Evolutionary conservation across 2,113 vertebrate genomes (phyloP).

Genomic region (Okapia johnstoni): DNA sequence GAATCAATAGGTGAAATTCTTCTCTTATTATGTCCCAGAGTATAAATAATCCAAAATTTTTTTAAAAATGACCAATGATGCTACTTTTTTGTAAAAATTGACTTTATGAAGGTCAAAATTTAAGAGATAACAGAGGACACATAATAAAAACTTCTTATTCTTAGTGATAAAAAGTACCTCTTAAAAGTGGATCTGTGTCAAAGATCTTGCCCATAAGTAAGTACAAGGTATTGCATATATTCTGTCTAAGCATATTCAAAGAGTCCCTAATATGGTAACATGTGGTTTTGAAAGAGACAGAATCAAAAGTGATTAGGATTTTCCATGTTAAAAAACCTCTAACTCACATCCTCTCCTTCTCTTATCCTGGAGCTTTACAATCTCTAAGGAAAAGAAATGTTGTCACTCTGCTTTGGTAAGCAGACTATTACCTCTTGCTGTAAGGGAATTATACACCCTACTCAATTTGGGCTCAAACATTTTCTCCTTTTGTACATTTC

Average conservation of each 20-base stretch:
- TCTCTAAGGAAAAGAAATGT: background rate
- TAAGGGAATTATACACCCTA: background rate
- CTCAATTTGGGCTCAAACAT: conserved; percentile 7
- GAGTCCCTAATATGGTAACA: background rate
- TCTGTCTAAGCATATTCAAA: background rate
- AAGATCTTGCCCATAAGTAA: background rate
- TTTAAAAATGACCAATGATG: background rate
- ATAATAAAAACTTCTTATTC: background rate
- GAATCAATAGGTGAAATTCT: background rate
- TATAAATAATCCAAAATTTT: background rate
- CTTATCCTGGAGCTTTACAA: background rate
- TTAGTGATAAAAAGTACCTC: background rate
- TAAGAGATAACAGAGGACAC: background rate
- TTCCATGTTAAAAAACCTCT: conserved; percentile 14
- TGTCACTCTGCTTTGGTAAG: background rate
- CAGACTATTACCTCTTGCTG: conserved; percentile 1
- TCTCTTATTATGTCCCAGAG: background rate
- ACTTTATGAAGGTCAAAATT: background rate
- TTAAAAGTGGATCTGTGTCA: background rate
- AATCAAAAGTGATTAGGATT: background rate
- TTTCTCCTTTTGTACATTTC: conserved; percentile 21
- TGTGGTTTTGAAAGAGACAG: background rate
- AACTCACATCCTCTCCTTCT: background rate
- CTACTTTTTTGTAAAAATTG: background rate
- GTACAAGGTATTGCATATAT: background rate